Evolutionary conservation across 1,140 invertebrate species (phyloP).

Genomic region (Lerema accius): DNA sequence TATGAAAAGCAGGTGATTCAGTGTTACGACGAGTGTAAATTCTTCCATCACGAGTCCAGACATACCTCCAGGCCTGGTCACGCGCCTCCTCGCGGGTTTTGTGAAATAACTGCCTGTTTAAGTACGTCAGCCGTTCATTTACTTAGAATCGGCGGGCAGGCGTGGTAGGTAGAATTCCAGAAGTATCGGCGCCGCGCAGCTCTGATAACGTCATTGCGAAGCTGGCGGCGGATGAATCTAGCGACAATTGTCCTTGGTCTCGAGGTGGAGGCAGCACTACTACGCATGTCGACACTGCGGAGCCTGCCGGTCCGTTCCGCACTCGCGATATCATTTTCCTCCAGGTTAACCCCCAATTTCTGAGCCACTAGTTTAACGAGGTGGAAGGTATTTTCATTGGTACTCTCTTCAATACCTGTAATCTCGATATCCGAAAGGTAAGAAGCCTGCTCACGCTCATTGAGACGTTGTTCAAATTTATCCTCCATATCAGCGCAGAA

Average conservation of each 20-base stretch:
- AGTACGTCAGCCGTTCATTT: not conserved
- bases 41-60: not conserved
- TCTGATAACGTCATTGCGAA: too few relatives aligned
- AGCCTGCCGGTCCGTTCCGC: slow-evolving; percentile 3
- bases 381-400: slow-evolving; percentile 30
- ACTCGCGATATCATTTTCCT: slow-evolving; percentile 19
- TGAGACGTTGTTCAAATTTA: slow-evolving; percentile 13
- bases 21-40: not conserved
- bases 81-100: not conserved
- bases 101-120: not conserved
- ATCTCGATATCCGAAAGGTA: slow-evolving; percentile 37
- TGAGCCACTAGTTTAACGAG: slow-evolving; percentile 16
- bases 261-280: not conserved
- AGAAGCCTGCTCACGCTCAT: slow-evolving; percentile 40
- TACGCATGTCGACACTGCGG: not conserved
- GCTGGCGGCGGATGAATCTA: too few relatives aligned
- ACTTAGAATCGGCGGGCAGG: too few relatives aligned
- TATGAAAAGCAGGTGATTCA: not conserved
- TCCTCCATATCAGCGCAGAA: not conserved
- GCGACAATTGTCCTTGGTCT: too few relatives aligned
- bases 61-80: not conserved
- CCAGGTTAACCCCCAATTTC: slow-evolving; percentile 13
- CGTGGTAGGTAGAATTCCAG: too few relatives aligned
- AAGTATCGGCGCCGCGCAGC: too few relatives aligned
- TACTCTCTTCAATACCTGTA: slow-evolving; percentile 19